Base-by-base conservation (phyloP, 2,888 invertebrate genomes). In the Linyphia triangularis region DNA sequence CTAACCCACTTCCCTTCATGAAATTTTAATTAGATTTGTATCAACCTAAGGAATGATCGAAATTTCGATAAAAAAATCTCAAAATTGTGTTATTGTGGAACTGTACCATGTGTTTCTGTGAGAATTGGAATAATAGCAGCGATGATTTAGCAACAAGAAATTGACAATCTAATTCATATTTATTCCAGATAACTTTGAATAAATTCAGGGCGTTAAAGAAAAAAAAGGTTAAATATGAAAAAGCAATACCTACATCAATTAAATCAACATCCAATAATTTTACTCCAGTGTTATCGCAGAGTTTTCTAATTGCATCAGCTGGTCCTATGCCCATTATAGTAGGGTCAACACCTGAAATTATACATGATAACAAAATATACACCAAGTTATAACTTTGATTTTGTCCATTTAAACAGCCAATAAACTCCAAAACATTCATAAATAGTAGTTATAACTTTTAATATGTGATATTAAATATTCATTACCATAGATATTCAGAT, bases 261-360 rank as follows among this genome's bases (percentile, higher is more conserved):
- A 99, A 94, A 93, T 99, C 99, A 90, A 99, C 95, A 91, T 99
- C 97, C 73, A 96, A 95, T 61, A 99, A 92, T 22, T 95, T 95
- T 92, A 97, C 94, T 73, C 96, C 96, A 67, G 97, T 94, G 83
- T 94, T 94, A 92, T 96, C 96, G 22, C 98, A 94, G 26, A 99
- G 94, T 92, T 96, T 96, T 92, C 95, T 94, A 78, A 99, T 99
- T 24, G 99, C 98, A 0, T 98, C 96, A 24, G 97, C 98, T 2
- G 99, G 99, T 0, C 99, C 99, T 91, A 98, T 96, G 81, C 90
- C 99, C 99, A 99, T 99, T 91, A 99, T 98, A 92, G 95, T 96
- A 63, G 99, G 99, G 91, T 99, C 99, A 67, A 98, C 98, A 63
- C 94, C 94, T 93, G 89, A 28, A 69, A 72, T 30, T 40, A 30